A percentile compares a stretch with the other conserved stretches of the same genome.
Conservation (phyloP, 2,113 vertebrate species). For the Chaetorhynchus papuensis region DNA sequence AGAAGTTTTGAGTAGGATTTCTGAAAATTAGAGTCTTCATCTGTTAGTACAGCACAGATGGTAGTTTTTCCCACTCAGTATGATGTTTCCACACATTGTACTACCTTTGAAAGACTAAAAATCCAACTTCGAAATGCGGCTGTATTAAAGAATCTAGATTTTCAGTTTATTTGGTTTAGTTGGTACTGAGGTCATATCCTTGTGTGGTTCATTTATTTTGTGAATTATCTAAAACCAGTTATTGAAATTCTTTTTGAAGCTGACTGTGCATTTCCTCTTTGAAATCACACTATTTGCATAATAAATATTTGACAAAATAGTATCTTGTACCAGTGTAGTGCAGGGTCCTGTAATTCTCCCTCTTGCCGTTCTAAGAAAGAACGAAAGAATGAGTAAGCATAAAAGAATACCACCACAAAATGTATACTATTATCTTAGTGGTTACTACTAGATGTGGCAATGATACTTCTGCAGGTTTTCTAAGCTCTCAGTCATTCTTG, state of each 20-base stretch:
- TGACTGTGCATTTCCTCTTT: neutral
- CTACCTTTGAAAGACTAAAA: neutral
- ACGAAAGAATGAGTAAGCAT: neutral
- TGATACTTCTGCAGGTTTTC: neutral
- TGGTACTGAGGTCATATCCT: neutral
- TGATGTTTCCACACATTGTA: neutral
- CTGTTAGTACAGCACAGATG: neutral
- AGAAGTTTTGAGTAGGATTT: neutral
- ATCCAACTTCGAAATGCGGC: neutral
- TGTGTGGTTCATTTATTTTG: neutral
- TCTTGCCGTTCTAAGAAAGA: neutral
- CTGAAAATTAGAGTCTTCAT: neutral
- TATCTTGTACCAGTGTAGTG: neutral
- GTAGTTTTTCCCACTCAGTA: neutral
- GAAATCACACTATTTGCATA: neutral
- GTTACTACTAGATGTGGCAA: neutral
- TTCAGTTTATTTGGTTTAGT: neutral
- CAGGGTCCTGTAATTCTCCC: neutral
- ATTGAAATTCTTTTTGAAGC: neutral
- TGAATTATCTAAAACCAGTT: neutral
- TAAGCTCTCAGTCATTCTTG: neutral
- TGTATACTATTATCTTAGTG: neutral
- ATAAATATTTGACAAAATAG: neutral
- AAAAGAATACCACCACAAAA: neutral
- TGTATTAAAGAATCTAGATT: neutral